Base-by-base conservation (phyloP, 2,797 vertebrate genomes). In the Argya squamiceps region DNA sequence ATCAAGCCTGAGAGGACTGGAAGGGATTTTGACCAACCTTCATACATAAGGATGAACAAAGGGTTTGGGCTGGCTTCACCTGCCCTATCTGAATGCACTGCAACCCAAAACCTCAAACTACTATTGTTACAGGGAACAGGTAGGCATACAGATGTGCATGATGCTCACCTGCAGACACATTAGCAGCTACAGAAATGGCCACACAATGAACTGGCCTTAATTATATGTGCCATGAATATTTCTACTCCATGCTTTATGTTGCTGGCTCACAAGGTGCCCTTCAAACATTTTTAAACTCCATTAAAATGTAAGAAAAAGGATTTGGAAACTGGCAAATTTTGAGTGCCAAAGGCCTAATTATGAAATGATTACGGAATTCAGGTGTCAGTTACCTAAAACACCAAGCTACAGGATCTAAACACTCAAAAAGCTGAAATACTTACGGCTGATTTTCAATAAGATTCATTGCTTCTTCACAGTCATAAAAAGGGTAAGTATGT, bases 391-490 rank as follows among this genome's bases (percentile, higher is more conserved):
- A 67, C 17, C 56, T 46, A 46, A 59, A 53, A 81, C 34, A 78
- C 11, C 7, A 43, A 17, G 59, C 27, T 55, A 82, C 29, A 62
- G 34, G 37, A 73, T 46, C 59, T 60, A 60, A 92, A 88, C 27
- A 62, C 37, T 70, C 85, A 74, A 67, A 50, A 71, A 90, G 30
- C 15, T 89, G 47, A 50, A 87, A 92, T 93, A 99, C 99, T 99
- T 98, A 99, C 99, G 99, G 99, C 41, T 98, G 98, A 95, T 99
- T 99, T 97, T 98, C 98, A 17, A 97, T 96, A 94, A 98, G 98
- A 96, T 97, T 98, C 97, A 99, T 98, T 58, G 99, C 98, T 81
- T 99, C 98, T 22, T 98, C 98, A 73, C 99, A 99, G 97, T 99
- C 99, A 71, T 99, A 99, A 98, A 99, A 99, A 75, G 98, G 98